Evolutionary conservation across 2,797 vertebrate genomes (phyloP).

Genomic region (Eidolon dupreanum): DNA sequence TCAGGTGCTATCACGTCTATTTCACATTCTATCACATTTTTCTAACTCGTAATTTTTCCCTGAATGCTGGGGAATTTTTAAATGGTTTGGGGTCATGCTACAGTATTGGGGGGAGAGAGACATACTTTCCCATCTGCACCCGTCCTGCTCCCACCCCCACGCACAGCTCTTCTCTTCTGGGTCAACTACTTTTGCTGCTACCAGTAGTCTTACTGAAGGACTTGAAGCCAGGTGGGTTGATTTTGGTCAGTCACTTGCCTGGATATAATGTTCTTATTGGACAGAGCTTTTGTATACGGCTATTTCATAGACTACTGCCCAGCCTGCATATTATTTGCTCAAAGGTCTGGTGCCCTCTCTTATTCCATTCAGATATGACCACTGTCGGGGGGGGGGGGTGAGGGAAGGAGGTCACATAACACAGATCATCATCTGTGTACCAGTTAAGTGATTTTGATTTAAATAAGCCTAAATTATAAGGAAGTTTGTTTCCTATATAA

Average conservation of each 20-base stretch:
- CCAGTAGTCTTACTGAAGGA: neutral
- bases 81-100: neutral
- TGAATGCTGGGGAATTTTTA: neutral
- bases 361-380: neutral
- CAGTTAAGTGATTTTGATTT: neutral
- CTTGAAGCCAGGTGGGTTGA: neutral
- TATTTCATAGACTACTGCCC: neutral
- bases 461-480: neutral
- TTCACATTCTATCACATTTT: neutral
- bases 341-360: neutral
- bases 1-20: neutral
- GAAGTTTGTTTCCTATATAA: neutral
- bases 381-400: neutral
- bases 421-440: neutral
- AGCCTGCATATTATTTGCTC: neutral
- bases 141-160: accelerated
- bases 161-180: neutral
- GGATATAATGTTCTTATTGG: neutral
- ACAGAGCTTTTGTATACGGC: neutral
- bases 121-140: too few relatives aligned
- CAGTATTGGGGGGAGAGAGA: neutral
- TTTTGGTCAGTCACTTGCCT: neutral
- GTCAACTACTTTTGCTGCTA: neutral
- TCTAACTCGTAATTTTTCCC: neutral
- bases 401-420: neutral